Conservation (phyloP, 2,113 vertebrate species). For the Callionymus lyra region DNA sequence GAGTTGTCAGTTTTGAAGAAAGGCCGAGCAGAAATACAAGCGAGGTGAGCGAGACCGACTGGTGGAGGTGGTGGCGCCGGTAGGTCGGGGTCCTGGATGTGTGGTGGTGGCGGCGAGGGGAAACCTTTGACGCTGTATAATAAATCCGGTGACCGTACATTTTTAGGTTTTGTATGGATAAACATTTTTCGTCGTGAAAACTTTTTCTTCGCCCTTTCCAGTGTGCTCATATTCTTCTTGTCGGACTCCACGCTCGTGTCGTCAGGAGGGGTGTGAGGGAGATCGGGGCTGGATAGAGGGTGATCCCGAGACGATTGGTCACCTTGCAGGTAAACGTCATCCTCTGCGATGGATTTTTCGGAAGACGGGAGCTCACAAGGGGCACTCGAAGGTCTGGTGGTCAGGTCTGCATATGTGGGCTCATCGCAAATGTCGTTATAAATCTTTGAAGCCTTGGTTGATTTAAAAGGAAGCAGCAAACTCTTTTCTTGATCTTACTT, state of each 20-base stretch:
- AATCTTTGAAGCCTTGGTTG: conserved; percentile 35
- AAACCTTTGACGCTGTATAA: conserved; percentile 4
- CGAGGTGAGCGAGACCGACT: conserved; percentile 30
- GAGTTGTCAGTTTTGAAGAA: conserved; percentile 38
- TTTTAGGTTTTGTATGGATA: conserved; percentile 37
- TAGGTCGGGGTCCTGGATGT: not conserved
- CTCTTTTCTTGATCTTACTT: conserved; percentile 51
- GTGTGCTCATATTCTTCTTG: conserved; percentile 44
- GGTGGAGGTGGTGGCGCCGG: conserved; percentile 8
- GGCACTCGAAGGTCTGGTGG: conserved; percentile 24
- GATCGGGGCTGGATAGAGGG: conserved; percentile 36
- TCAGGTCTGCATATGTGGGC: conserved; percentile 21
- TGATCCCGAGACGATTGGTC: conserved; percentile 21
- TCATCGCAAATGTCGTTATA: conserved; percentile 32
- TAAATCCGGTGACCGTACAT: conserved; percentile 18
- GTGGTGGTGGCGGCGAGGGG: conserved; percentile 7
- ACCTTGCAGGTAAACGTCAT: conserved; percentile 11
- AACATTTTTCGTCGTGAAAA: conserved; percentile 46
- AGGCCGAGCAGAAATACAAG: conserved; percentile 52
- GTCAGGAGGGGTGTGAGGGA: conserved; percentile 23
- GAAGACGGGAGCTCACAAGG: conserved; percentile 17
- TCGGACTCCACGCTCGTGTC: conserved; percentile 31
- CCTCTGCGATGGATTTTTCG: conserved; percentile 24
- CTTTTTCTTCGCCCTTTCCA: conserved; percentile 62
- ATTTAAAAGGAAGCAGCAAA: conserved; percentile 56